Base-by-base conservation (phyloP, 2,888 invertebrate genomes). In the Diarsia mendica region DNA sequence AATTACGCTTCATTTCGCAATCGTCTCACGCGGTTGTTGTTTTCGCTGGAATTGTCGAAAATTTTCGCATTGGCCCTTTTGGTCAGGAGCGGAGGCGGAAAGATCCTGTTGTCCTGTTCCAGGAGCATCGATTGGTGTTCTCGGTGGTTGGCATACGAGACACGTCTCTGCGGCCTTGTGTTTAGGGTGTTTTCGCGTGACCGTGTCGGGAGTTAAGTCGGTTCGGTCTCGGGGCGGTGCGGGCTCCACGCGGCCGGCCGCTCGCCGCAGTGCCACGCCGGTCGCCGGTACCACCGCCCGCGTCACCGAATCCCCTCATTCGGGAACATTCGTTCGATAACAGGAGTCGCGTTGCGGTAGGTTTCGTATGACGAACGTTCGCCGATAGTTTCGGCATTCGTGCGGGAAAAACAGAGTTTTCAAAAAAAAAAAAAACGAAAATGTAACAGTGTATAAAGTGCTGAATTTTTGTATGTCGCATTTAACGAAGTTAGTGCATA, bases 71-170 rank as follows among this genome's bases (percentile, higher is more conserved):
- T 88, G 90, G 88, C 82, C 87, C 86, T 87, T 89, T 89, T 85
- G 90, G 89, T 92, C 90, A 92, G 93, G 90, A 93, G 93, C 93
- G 94, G 93, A 94, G 94, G 94, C 95, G 95, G 93, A 94, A 93
- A 93, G 95, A 94, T 94, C 91, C 91, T 92, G 94, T 94, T 94
- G 94, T 95, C 95, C 95, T 95, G 95, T 94, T 95, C 92, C 94
- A 93, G 94, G 93, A 93, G 90, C 96, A 96, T 96, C 96, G 96
- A 96, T 96, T 96, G 94, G 95, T 90, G 91, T 92, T 90, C 88
- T 87, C 72, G 33, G 68, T 67, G 46, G 18, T 13, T 46, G 28
- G 20, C 65, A 63, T 44, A 39, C 74, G 77, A 93, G 86, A 88
- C 69, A 85, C 71, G 76, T 55, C 89, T 86, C 85, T 93, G 76